Conservation (phyloP, 2,113 vertebrate species). For the Mustela lutreola region DNA sequence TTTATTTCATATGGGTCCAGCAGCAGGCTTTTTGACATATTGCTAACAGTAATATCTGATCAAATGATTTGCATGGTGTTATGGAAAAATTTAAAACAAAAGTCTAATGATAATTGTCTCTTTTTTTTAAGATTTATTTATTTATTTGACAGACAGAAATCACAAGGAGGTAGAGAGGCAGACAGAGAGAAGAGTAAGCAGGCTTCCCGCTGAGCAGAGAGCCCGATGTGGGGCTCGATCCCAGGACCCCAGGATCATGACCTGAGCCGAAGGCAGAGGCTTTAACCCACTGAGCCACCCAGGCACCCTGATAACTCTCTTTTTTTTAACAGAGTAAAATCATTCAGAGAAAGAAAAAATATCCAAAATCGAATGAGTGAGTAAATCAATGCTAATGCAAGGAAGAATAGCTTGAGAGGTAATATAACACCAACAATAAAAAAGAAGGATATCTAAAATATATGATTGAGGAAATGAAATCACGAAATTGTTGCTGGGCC, state of each 20-base stretch:
- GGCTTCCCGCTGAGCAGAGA: too few species aligned
- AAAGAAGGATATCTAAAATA: neutral
- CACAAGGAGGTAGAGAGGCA: too few species aligned
- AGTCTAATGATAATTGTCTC: neutral
- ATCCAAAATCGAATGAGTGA: neutral
- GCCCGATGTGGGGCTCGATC: too few species aligned
- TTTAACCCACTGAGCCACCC: too few species aligned
- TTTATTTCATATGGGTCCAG: neutral
- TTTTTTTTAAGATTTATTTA: too few species aligned
- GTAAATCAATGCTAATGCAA: neutral
- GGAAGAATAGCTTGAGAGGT: neutral
- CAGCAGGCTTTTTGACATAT: neutral
- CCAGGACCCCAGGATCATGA: too few species aligned
- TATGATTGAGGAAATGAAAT: conserved; percentile 30
- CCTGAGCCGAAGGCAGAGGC: too few species aligned
- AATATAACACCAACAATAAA: neutral
- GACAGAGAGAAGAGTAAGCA: too few species aligned
- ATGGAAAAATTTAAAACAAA: neutral
- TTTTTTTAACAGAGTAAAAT: neutral
- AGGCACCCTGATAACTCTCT: too few species aligned
- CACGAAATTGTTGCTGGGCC: conserved; percentile 3
- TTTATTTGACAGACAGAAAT: too few species aligned
- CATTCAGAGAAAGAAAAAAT: neutral
- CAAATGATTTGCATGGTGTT: neutral
- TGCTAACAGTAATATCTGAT: neutral